These are phyloP conservation scores for Lycocorax pyrrhopterus DNA, from an alignment of 2,113 vertebrate genomes.

Conservation along the genomic window DNA sequence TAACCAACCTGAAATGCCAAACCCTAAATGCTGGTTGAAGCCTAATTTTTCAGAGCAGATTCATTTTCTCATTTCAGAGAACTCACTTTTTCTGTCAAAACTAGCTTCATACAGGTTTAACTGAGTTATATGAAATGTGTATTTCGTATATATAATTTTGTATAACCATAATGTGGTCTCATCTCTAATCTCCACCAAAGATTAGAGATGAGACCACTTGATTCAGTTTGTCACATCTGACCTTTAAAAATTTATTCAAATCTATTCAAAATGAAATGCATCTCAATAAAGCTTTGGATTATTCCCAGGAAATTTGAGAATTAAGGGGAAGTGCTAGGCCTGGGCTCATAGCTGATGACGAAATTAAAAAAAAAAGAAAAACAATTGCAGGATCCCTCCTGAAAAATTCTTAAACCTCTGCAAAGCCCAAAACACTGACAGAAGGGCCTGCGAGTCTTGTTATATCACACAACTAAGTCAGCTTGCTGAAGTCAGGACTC, in stretches of 20 bases:
- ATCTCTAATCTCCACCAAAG: background rate
- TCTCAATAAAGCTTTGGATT: background rate
- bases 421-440: background rate
- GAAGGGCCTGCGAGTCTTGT: background rate
- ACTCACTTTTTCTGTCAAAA: background rate
- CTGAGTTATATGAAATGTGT: fast-evolving
- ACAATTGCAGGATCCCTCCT: background rate
- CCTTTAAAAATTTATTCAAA: background rate
- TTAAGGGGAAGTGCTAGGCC: background rate
- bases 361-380: background rate
- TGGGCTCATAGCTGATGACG: background rate
- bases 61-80: background rate
- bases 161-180: too few relatives aligned
- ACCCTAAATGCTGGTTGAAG: background rate
- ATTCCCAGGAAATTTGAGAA: background rate
- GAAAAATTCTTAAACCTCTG: background rate
- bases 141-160: too few relatives aligned
- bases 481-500: background rate
- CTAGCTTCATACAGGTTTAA: background rate
- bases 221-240: background rate
- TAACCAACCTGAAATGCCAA: background rate
- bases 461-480: background rate
- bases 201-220: background rate
- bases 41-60: background rate
- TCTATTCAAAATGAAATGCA: background rate